Conservation (phyloP, 2,113 vertebrate genomes). For the Bos javanicus region DNA sequence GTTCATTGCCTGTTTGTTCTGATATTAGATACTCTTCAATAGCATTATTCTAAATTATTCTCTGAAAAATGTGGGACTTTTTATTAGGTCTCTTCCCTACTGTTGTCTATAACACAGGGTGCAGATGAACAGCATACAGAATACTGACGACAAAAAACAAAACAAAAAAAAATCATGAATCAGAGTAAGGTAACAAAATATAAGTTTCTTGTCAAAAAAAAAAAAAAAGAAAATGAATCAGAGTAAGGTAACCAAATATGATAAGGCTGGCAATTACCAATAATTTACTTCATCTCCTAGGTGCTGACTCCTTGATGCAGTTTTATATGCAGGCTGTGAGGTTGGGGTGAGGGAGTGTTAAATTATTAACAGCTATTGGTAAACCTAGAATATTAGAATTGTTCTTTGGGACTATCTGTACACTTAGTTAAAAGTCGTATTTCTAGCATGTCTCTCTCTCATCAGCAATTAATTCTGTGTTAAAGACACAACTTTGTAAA, state of each 20-base stretch:
- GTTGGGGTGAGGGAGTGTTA: neutral
- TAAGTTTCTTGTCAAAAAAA: neutral
- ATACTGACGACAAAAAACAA: neutral
- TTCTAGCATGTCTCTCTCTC: constrained; percentile 8
- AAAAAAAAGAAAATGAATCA: constrained; percentile 19
- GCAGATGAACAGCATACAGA: neutral
- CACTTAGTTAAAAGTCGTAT: neutral
- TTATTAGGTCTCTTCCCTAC: constrained; percentile 42
- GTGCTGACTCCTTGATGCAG: neutral
- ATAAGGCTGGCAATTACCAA: constrained; percentile 32
- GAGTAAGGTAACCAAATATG: neutral
- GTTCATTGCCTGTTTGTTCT: constrained; percentile 76
- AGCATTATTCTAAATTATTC: constrained; percentile 68
- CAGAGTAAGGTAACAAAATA: neutral
- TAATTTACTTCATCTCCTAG: constrained; percentile 22
- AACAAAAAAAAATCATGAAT: neutral
- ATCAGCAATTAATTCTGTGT: neutral
- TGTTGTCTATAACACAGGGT: constrained; percentile 3
- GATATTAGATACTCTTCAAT: constrained; percentile 60
- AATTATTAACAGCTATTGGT: neutral
- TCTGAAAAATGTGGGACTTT: constrained; percentile 59
- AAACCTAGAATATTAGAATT: neutral
- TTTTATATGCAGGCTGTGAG: neutral
- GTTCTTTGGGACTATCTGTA: neutral
- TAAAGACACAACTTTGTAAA: neutral